phyloP scores from a whole-genome alignment of 2,888 invertebrate genomes.

The Hemicrepidius hirtus region DNA sequence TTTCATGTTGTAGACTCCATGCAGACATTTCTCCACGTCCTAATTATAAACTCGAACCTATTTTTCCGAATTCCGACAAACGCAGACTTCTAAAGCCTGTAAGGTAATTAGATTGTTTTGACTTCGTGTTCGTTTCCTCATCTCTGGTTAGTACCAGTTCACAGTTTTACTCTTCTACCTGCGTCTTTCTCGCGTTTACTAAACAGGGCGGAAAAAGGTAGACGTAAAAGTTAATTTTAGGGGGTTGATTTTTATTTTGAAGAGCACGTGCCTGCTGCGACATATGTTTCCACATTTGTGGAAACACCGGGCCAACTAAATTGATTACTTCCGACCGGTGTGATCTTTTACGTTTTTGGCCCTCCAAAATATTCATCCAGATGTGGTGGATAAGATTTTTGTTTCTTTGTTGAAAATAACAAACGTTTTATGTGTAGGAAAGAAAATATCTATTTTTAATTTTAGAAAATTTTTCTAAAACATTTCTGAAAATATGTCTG shows the following conservation, averaged over 20 bases:
- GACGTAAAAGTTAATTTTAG: constrained; percentile 21
- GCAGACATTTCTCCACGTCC: constrained; percentile 1
- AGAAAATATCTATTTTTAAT: no score
- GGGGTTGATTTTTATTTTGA: constrained; percentile 34
- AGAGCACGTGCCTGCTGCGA: constrained; percentile 58
- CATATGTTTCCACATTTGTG: constrained; percentile 64
- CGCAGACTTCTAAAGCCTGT: constrained; percentile 15
- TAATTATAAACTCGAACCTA: constrained; percentile 8
- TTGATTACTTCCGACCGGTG: constrained; percentile 46
- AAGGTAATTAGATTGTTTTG: constrained; percentile 62
- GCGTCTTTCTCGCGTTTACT: constrained; percentile 9
- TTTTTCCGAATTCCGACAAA: constrained; percentile 18
- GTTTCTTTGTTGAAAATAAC: no score
- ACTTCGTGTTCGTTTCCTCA: constrained; percentile 50
- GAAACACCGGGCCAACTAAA: constrained; percentile 60
- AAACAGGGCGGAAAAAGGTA: neutral
- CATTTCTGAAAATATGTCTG: no score
- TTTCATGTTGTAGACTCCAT: neutral
- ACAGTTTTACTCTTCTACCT: constrained; percentile 16
- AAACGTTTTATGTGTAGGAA: no score
- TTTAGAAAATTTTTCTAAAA: no score
- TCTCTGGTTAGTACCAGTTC: constrained; percentile 47
- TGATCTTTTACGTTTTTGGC: neutral
- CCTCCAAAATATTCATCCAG: constrained; percentile 8
- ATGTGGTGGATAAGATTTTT: no score